Conservation (phyloP, 37 sponge, comb jelly and placozoan species). For the Halichondria panicea region DNA sequence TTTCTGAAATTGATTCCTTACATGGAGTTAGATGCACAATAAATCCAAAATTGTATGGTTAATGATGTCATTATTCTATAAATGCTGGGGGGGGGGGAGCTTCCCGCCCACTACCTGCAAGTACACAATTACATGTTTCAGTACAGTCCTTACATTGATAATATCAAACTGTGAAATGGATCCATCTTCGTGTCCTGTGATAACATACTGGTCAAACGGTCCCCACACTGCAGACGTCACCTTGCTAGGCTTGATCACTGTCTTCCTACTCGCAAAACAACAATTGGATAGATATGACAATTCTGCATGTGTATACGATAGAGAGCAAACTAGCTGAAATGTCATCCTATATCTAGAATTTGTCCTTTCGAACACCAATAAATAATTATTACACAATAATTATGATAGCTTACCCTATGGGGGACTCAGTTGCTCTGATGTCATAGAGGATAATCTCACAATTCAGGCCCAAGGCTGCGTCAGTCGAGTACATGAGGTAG, state of each 20-base stretch:
- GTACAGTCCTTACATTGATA: conserved; percentile 22
- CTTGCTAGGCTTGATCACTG: conserved; percentile 33
- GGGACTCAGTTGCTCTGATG: conserved; percentile 21
- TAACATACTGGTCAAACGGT: conserved; percentile 78
- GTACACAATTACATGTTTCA: no score
- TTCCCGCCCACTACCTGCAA: no score
- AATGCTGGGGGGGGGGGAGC: no score
- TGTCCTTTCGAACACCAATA: no score
- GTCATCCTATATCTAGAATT: no score
- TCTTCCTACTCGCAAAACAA: conserved; percentile 1
- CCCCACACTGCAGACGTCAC: conserved; percentile 94
- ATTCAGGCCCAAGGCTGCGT: conserved; percentile 67
- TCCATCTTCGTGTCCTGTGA: conserved; percentile 95
- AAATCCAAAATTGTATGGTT: no score
- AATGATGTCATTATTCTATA: no score
- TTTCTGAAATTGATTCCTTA: no score
- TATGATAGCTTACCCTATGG: conserved; percentile 10
- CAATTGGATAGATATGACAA: not conserved
- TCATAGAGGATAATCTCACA: conserved; percentile 87
- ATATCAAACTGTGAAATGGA: conserved; percentile 66
- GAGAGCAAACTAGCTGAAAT: no score
- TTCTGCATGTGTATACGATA: not conserved
- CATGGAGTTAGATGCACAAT: no score
- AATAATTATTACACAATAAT: not conserved
- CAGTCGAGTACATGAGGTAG: conserved; percentile 81